A percentile compares a stretch with the other conserved stretches of the same genome.
Evolutionary conservation across 2,888 invertebrate species (phyloP).

Genomic region (Phymatocera aterrima): DNA sequence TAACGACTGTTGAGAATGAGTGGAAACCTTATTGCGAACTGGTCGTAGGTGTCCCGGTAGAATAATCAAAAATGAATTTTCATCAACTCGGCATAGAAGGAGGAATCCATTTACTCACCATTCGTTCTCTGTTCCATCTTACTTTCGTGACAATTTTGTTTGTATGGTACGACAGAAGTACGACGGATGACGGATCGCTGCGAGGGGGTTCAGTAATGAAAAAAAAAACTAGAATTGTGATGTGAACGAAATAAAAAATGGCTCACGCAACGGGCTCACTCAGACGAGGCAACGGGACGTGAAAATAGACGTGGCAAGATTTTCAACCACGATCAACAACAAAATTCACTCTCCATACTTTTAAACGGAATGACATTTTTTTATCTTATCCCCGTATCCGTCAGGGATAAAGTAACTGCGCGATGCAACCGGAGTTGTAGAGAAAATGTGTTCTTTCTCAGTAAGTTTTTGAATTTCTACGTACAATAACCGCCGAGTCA

Average conservation of each 20-base stretch:
- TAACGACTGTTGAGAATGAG: too few species aligned
- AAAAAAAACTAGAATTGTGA: neutral
- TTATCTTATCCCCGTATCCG: slow-evolving; percentile 18
- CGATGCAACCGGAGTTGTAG: neutral
- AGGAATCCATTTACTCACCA: too few species aligned
- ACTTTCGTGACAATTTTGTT: neutral
- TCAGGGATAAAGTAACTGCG: neutral
- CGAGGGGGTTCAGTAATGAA: neutral
- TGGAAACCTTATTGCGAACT: too few species aligned
- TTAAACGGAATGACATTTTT: slow-evolving; percentile 38
- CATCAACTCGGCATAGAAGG: neutral
- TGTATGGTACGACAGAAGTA: neutral
- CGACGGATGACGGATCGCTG: neutral
- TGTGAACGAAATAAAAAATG: neutral
- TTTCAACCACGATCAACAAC: slow-evolving; percentile 3
- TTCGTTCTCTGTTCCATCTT: neutral
- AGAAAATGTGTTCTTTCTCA: neutral
- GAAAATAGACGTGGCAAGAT: neutral
- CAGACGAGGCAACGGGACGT: neutral
- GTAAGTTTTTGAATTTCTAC: slow-evolving; percentile 21
- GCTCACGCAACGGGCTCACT: slow-evolving; percentile 13
- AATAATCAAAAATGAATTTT: neutral
- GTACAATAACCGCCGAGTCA: neutral
- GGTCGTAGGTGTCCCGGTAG: too few species aligned
- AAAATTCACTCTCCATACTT: neutral